Evolutionary conservation across 2,888 invertebrate genomes (phyloP), one percentile per base, ranked within the genome.

Genomic region (Anaspis maculata): DNA sequence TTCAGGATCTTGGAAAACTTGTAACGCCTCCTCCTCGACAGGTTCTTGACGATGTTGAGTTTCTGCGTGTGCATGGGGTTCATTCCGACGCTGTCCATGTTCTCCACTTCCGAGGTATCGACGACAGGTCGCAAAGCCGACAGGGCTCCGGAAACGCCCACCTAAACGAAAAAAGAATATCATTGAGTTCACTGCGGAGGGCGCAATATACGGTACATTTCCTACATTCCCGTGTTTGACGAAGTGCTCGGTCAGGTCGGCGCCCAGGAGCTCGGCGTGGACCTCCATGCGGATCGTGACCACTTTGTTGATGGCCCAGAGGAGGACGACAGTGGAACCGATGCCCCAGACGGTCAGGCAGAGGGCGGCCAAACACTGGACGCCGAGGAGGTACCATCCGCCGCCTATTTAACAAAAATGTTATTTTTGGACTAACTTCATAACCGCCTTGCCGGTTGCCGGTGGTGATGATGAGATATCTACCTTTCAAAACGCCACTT

Each of bases 231-330:
- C 70, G 56, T 89, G 87, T 27, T 82, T 72, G 25, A 91, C 80
- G 44, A 77, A 74, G 59, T 94, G 92, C 56, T 94, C 92, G 2
- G 84, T 82, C 16, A 91, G 69, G 66, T 94, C 92, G 1, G 92
- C 91, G 0, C 92, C 92, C 9, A 92, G 66, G 26, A 90, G 67
- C 63, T 94, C 92, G 30, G 88, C 85, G 50, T 86, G 80, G 0
- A 82, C 76, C 34, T 80, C 77, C 89, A 92, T 88, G 9, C 94
- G 74, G 39, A 94, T 87, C 0, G 85, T 81, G 49, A 89, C 67
- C 11, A 88, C 66, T 59, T 76, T 77, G 59, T 90, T 79, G 11
- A 90, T 79, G 15, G 80, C 67, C 78, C 84, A 89, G 14, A 94
- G 71, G 5, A 92, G 59, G 1, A 76, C 48, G 51, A 83, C 73